A percentile compares a stretch with the other conserved stretches of the same genome.
phyloP scores from a whole-genome alignment of 1,140 invertebrate genomes.

The Pristionchus pacificus region DNA sequence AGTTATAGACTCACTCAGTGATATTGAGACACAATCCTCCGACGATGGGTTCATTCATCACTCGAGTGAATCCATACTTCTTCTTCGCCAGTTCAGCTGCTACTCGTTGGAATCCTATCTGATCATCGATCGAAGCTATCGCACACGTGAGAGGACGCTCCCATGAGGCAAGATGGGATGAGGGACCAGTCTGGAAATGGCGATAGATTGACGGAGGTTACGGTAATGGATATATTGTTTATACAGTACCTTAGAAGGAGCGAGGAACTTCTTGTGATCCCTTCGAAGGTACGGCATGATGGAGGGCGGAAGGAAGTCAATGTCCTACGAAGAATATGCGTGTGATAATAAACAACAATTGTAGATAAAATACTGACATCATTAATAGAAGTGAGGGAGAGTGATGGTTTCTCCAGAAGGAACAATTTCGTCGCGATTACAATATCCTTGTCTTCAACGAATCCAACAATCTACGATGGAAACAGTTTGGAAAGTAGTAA shows the following conservation, averaged over 20 bases:
- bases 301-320: neutral
- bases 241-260: neutral
- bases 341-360: neutral
- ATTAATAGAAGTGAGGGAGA: neutral
- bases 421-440: neutral
- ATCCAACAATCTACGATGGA: slow-evolving; percentile 1
- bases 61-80: neutral
- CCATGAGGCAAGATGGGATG: neutral
- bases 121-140: slow-evolving; percentile 12
- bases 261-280: neutral
- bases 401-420: slow-evolving; percentile 1
- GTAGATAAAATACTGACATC: slow-evolving; percentile 10
- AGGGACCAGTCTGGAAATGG: too few relatives aligned
- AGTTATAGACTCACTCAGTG: slow-evolving; percentile 6
- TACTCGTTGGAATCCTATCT: neutral
- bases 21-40: slow-evolving; percentile 12
- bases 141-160: slow-evolving; percentile 11
- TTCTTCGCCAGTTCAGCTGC: slow-evolving; percentile 10
- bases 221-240: slow-evolving; percentile 6
- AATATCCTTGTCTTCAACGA: neutral
- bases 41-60: slow-evolving; percentile 7
- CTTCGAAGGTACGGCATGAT: neutral
- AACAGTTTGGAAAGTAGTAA: too few relatives aligned
- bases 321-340: neutral
- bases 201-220: too few relatives aligned